A percentile compares a stretch with the other conserved stretches of the same genome.
Conservation (phyloP, 2,888 invertebrate species). For the Hypomecis punctinalis region DNA sequence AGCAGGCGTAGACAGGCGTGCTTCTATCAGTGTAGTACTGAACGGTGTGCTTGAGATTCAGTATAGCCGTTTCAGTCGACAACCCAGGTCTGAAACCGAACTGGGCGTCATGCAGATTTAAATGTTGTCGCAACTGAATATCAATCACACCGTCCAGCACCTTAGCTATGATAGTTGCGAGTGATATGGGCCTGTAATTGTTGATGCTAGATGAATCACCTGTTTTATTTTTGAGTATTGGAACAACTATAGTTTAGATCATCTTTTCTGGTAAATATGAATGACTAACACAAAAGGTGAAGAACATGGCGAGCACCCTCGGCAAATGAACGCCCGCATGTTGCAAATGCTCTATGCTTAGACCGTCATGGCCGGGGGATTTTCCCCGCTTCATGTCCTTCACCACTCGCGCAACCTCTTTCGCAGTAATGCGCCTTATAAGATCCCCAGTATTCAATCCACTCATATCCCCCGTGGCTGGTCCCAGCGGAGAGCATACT, state of each 20-base stretch:
- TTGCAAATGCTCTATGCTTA: too few relatives aligned
- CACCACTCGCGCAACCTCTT: constrained; percentile 2
- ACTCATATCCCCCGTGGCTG: not conserved
- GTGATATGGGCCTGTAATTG: too few relatives aligned
- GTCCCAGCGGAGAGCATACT: too few relatives aligned
- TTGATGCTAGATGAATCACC: constrained; percentile 5
- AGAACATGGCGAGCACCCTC: too few relatives aligned
- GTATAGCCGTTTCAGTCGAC: too few relatives aligned
- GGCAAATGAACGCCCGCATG: too few relatives aligned
- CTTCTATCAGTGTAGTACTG: too few relatives aligned
- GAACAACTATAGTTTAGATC: not conserved
- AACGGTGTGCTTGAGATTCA: too few relatives aligned
- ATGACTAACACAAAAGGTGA: not conserved
- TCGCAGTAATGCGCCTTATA: not conserved
- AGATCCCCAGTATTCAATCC: not conserved
- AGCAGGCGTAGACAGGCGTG: too few relatives aligned
- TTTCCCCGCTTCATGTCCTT: not conserved
- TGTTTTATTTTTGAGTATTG: constrained; percentile 3
- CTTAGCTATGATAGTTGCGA: not conserved
- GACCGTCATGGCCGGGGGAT: too few relatives aligned
- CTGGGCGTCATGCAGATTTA: not conserved
- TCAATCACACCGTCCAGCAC: constrained; percentile 10
- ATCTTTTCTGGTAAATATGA: not conserved
- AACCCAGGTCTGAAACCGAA: too few relatives aligned
- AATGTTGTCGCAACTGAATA: not conserved